Base-by-base conservation (phyloP, 2,888 invertebrate genomes). In the Calliphora vomitoria region DNA sequence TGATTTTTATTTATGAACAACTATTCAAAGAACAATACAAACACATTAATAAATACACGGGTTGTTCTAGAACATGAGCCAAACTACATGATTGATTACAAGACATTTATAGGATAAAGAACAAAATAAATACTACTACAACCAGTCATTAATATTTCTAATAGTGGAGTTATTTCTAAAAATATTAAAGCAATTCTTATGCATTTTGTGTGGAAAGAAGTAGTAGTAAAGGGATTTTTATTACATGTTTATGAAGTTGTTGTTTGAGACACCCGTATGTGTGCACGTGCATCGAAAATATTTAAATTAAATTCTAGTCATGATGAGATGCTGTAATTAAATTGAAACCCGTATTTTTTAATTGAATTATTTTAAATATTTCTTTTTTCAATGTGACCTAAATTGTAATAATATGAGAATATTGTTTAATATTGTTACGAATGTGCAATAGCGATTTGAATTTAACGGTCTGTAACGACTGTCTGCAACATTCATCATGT, bases 1-100 rank as follows among this genome's bases (percentile, higher is more conserved):
- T 85, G 87, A 87, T 87, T 87, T 83, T 79, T 75, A 87, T 87
- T 83, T 76, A 55, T 83, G 71, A 71, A 50, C 8, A 68, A 64
- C 68, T 50, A 76, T 75, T 20, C 53, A 74, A 75, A 68, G 50
- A 78, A 78, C 31, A 79, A 82, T 79, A 74, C 53, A 35, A 4
- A 35, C 35, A 35, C 68, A 66, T 64, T 53, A 47, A n/a, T 47
- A 69, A 74, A 58, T 15, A 35, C 0, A 18, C 47, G 47, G 47
- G 35, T 15, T 82, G 66, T 75, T 68, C 20, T 35, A 47, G 74
- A 82, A 66, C 35, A 66, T 69, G 75, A 62, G 38, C 15, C 11
- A 44, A 44, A 44, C 31, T 18, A 47, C 80, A 87, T 85, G 86
- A 85, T 85, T 87, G 82, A 87, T 85, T 85, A 64, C 66, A 74